Evolutionary conservation across 1,140 invertebrate species (phyloP), one percentile per base, ranked within the genome.

Genomic region (Drosophila tristis): DNA sequence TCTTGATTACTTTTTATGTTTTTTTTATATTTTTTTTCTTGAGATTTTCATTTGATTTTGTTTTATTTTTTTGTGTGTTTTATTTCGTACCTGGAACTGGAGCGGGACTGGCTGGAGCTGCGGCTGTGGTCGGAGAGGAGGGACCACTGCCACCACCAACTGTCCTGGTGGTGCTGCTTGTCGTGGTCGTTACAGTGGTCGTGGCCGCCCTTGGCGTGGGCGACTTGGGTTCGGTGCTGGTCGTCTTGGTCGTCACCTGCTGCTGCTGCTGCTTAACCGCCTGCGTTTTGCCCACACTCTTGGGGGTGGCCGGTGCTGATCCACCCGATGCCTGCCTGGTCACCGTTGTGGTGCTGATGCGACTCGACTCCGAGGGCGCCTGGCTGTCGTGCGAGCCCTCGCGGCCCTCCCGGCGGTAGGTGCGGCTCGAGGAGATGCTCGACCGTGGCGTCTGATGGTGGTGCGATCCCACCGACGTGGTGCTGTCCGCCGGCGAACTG

Each of bases 401-500:
- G 9, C 91, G 90, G 23, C 57, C 62, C 20, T 90, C 79, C 5
- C 81, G 78, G 5, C 79, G 63, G 23, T 70, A 79, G 5, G 78
- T 91, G 35, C 82, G 63, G 23, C 61, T 80, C 9, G 91, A 92
- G 20, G 78, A 79, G 51, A 91, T 63, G 51, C 91, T 92, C 26
- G 91, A 90, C 0, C 91, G 70, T 5, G 90, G 90, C 11, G 90
- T 86, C 20, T 72, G 47, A 5, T 79, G 76, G 16, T 73, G 75
- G 4, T 73, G 71, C 9, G 81, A 89, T 3, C 82, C 84, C 9
- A 48, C 61, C 29, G 70, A 79, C 20, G 61, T 68, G 39, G 61
- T 81, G 44, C 79, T 85, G 8, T 92, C 91, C 16, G 89, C 80
- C 3, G 92, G 91, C 2, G 92, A 91, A 47, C 94, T 93, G 50